Conservation (phyloP, 2,797 vertebrate species). For the Picus viridis region DNA sequence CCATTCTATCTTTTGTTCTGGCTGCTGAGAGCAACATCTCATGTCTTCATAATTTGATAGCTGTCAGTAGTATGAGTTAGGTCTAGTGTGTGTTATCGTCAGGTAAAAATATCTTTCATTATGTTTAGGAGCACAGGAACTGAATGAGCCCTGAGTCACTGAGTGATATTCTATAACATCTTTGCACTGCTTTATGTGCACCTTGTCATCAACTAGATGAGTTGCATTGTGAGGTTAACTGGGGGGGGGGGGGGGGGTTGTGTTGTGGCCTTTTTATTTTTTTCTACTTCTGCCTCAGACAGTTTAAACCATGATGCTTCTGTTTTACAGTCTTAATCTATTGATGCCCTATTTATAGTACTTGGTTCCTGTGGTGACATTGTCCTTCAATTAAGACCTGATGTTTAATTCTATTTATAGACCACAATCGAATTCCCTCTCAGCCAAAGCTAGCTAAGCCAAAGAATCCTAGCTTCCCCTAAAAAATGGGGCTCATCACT, state of each 20-base stretch:
- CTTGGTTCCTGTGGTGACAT: not conserved
- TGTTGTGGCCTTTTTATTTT: not conserved
- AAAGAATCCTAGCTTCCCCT: not conserved
- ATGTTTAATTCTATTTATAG: not conserved
- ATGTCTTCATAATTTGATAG: not conserved
- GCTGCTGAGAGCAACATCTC: not conserved
- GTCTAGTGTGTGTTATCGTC: not conserved
- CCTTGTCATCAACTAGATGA: not conserved
- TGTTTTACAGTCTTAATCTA: not conserved
- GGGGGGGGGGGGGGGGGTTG: rapidly evolving
- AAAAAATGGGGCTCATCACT: not conserved
- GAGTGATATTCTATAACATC: not conserved
- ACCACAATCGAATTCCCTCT: not conserved
- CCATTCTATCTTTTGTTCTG: rapidly evolving
- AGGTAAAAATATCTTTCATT: not conserved
- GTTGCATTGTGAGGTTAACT: not conserved
- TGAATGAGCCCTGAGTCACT: not conserved
- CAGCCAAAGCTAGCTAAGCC: not conserved
- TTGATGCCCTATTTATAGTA: rapidly evolving
- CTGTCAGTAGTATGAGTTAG: not conserved
- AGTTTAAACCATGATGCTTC: not conserved
- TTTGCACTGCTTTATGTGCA: not conserved
- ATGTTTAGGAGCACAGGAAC: not conserved
- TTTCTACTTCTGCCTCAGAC: not conserved
- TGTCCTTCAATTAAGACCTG: not conserved